phyloP scores from a whole-genome alignment of 1,140 invertebrate species.

The Drosophila chauvacae region DNA sequence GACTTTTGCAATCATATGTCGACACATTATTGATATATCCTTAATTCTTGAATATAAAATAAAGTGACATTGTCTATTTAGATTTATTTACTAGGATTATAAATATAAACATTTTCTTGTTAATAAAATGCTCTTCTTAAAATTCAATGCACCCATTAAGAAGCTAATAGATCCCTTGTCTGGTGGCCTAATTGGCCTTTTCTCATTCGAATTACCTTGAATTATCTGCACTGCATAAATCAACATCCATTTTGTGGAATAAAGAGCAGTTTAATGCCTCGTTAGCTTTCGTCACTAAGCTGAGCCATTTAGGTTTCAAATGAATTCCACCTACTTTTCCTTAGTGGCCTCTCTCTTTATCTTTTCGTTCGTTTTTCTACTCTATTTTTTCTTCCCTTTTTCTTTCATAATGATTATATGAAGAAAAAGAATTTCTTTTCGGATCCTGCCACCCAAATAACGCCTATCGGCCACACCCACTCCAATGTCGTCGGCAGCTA shows the following conservation, averaged over 20 bases:
- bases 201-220: slow-evolving; percentile 45
- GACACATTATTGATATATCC: no score
- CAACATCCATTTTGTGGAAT: slow-evolving; percentile 38
- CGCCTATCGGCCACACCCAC: slow-evolving; percentile 63
- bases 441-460: slow-evolving; percentile 40
- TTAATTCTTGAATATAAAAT: no score
- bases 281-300: slow-evolving; percentile 66
- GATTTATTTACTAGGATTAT: no score
- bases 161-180: not conserved
- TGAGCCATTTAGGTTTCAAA: slow-evolving; percentile 70
- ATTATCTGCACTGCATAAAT: slow-evolving; percentile 56
- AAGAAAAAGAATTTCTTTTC: slow-evolving; percentile 43
- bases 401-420: slow-evolving; percentile 77
- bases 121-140: not conserved
- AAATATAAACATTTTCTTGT: not conserved
- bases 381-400: slow-evolving; percentile 32
- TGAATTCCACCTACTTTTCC: slow-evolving; percentile 78
- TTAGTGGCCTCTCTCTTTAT: slow-evolving; percentile 63
- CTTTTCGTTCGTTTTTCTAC: not conserved
- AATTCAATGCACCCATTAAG: not conserved
- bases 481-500: slow-evolving; percentile 48
- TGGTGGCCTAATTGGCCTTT: slow-evolving; percentile 42
- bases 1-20: no score
- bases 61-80: no score
- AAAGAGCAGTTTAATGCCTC: slow-evolving; percentile 51